A percentile compares a stretch with the other conserved stretches of the same genome.
These are phyloP conservation scores for Dermochelys coriacea DNA, from an alignment of 2,797 vertebrate species.

Conservation along the genomic window DNA sequence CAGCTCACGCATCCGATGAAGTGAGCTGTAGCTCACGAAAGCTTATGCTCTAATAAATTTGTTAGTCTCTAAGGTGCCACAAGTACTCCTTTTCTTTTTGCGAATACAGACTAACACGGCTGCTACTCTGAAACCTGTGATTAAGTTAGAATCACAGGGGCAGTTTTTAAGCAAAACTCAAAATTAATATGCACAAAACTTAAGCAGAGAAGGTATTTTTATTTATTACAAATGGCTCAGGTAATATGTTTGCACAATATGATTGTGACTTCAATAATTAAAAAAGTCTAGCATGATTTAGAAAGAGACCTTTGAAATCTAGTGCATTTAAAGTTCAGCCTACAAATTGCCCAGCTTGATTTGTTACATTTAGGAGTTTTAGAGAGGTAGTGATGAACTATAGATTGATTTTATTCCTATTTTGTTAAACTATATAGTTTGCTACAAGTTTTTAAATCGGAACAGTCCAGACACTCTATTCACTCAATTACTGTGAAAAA, in stretches of 20 bases:
- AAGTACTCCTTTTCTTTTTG: no score
- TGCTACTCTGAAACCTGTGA: no score
- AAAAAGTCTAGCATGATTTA: neutral
- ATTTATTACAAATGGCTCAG: neutral
- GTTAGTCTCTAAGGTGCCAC: no score
- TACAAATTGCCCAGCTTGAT: neutral
- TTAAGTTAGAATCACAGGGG: neutral
- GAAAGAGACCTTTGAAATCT: neutral
- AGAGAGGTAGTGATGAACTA: neutral
- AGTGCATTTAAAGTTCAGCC: neutral
- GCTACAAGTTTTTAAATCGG: neutral
- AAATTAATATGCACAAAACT: neutral
- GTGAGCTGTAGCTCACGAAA: no score
- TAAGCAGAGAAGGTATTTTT: neutral
- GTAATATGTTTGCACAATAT: neutral
- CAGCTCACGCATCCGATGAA: no score
- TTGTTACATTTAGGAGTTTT: neutral
- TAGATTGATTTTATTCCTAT: neutral
- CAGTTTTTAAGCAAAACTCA: neutral
- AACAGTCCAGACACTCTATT: neutral
- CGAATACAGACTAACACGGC: no score
- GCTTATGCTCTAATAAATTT: no score
- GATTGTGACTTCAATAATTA: neutral
- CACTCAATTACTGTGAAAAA: constrained; percentile 1
- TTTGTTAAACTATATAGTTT: neutral